phyloP scores from a whole-genome alignment of 2,888 invertebrate species.

The Hylaea fasciaria region DNA sequence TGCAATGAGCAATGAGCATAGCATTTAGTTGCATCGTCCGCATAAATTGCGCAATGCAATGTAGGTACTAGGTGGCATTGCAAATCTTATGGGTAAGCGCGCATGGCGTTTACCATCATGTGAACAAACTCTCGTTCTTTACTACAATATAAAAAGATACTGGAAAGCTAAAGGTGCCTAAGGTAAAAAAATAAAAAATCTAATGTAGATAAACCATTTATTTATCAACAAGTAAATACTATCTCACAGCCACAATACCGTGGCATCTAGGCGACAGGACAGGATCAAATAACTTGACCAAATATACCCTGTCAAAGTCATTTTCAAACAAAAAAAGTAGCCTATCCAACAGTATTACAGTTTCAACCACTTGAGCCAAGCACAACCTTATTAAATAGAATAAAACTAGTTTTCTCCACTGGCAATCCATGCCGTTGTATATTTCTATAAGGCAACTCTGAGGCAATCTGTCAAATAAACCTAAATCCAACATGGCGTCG shows the following conservation, averaged over 20 bases:
- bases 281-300: constrained; percentile 93
- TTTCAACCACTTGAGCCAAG: constrained; percentile 92
- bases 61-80: too few relatives aligned
- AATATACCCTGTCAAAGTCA: constrained; percentile 79
- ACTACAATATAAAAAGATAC: too few relatives aligned
- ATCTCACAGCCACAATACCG: constrained; percentile 87
- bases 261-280: constrained; percentile 93
- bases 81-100: too few relatives aligned
- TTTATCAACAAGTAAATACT: constrained; percentile 18
- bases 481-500: constrained; percentile 85
- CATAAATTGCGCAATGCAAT: too few relatives aligned
- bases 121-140: too few relatives aligned
- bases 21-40: too few relatives aligned
- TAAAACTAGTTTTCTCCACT: constrained; percentile 86
- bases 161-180: not conserved
- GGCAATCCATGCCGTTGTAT: constrained; percentile 52
- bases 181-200: too few relatives aligned
- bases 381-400: constrained; percentile 92
- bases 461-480: constrained; percentile 71
- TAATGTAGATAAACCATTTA: constrained; percentile 5
- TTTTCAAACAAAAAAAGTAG: constrained; percentile 90
- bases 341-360: constrained; percentile 92
- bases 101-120: too few relatives aligned
- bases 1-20: too few relatives aligned
- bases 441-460: constrained; percentile 54